These are phyloP conservation scores for Bellardia pandia DNA, from an alignment of 2,888 invertebrate genomes.

Conservation along the genomic window DNA sequence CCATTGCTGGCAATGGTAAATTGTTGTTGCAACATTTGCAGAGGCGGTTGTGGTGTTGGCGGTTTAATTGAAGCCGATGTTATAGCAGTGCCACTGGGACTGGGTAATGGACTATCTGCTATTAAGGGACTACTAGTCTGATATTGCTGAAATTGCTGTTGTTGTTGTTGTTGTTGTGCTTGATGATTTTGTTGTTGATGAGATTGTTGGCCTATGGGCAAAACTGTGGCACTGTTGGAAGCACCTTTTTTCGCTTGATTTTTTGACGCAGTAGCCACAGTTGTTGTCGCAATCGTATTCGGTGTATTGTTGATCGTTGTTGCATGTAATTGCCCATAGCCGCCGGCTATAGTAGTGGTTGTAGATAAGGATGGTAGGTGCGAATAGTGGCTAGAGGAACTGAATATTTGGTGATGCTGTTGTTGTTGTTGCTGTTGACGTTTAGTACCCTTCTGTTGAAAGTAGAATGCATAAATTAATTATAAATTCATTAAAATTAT, in stretches of 20 bases:
- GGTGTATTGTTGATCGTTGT: slow-evolving; percentile 82
- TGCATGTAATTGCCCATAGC: slow-evolving; percentile 83
- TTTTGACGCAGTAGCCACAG: slow-evolving; percentile 84
- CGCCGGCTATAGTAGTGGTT: slow-evolving; percentile 79
- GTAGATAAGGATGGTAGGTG: slow-evolving; percentile 74
- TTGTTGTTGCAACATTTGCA: slow-evolving; percentile 83
- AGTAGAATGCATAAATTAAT: neutral
- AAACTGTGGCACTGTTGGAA: slow-evolving; percentile 65
- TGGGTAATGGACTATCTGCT: slow-evolving; percentile 84
- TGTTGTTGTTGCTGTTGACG: slow-evolving; percentile 76
- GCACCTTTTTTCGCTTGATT: slow-evolving; percentile 84
- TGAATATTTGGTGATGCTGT: slow-evolving; percentile 81
- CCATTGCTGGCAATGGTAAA: slow-evolving; percentile 78
- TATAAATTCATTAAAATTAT: neutral
- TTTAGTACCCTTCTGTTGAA: slow-evolving; percentile 81
- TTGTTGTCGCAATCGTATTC: slow-evolving; percentile 83
- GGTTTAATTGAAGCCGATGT: slow-evolving; percentile 81
- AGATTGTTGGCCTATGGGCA: slow-evolving; percentile 75
- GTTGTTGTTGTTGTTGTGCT: slow-evolving; percentile 71
- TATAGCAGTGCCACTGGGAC: slow-evolving; percentile 82
- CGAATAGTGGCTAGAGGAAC: slow-evolving; percentile 77
- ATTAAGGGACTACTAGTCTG: slow-evolving; percentile 83
- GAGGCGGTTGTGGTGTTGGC: slow-evolving; percentile 74
- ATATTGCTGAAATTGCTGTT: slow-evolving; percentile 81
- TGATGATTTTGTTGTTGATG: slow-evolving; percentile 76